Evolutionary conservation across 2,113 vertebrate species (phyloP), one percentile per base, ranked within the genome.

Genomic region (Leptobrachium leishanense): DNA sequence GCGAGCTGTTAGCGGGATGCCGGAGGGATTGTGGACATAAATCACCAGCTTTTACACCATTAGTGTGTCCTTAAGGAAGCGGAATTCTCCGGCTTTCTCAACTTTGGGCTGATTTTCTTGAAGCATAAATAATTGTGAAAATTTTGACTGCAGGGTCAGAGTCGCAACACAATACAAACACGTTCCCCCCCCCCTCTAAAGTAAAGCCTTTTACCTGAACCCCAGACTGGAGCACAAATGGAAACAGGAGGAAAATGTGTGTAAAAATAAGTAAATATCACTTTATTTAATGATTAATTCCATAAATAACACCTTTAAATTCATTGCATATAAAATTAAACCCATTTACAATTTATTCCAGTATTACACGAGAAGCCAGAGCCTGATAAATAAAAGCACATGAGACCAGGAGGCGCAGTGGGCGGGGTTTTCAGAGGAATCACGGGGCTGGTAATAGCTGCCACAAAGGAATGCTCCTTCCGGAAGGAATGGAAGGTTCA

Each of bases 311-410:
- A 95, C 95, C 94, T 88, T 94, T 94, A 94, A 95, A 94, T 95
- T 96, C 94, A 92, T 90, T 93, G 95, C 95, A 97, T 97, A 99
- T 97, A 98, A 79, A 98, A 98, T 98, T 97, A 98, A 94, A 99
- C 95, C 95, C 94, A 96, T 97, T 97, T 97, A 98, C 96, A 97
- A 95, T 96, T 97, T 96, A 98, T 97, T 98, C 96, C 96, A 98
- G 96, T 98, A 98, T 98, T 94, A 97, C 92, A 94, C 88, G 95
- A 94, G 92, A 94, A 95, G 93, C 96, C 97, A 98, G 95, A 95
- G 90, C 95, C 93, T 75, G 96, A 99, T 99, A 99, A 99, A 98
- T 98, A 98, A 77, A 96, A 93, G 95, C 94, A 94, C 91, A 93
- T 93, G 93, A 89, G 93, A 95, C 11, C 53, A 40, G 54, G 46